A percentile compares a stretch with the other conserved stretches of the same genome.
These are phyloP conservation scores for Polydesmus complanatus DNA, from an alignment of 2,888 invertebrate species.

Conservation along the genomic window DNA sequence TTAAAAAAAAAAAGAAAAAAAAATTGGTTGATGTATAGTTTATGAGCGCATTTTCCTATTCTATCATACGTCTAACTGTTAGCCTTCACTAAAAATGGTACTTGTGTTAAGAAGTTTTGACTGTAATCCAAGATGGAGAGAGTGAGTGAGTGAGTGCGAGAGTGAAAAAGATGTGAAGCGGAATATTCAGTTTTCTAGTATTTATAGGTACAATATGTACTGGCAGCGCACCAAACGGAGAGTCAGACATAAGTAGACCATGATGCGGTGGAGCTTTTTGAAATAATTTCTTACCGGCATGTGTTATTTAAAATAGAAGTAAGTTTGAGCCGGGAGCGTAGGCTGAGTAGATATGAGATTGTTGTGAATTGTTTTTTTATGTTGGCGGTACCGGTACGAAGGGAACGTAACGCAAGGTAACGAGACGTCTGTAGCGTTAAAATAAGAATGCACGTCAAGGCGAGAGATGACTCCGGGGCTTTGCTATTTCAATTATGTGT, in stretches of 20 bases:
- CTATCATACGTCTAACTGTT: not conserved
- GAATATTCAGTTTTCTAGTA: not conserved
- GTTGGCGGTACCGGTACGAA: too few species aligned
- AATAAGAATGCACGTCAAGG: too few species aligned
- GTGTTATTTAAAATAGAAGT: not conserved
- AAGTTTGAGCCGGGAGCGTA: not conserved
- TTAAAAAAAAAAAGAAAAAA: too few species aligned
- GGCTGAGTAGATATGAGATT: too few species aligned
- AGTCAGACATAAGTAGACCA: not conserved
- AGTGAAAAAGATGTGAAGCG: too few species aligned
- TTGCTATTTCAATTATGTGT: too few species aligned
- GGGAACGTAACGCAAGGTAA: not conserved
- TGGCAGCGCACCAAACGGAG: not conserved
- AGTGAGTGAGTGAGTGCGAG: too few species aligned
- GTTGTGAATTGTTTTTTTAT: too few species aligned
- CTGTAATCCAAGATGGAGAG: not conserved
- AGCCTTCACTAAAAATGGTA: not conserved
- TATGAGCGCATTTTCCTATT: not conserved
- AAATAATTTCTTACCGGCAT: not conserved
- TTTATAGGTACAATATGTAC: not conserved
- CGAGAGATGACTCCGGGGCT: too few species aligned
- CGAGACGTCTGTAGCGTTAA: not conserved
- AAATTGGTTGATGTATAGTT: not conserved
- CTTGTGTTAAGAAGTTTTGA: not conserved
- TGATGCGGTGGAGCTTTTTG: not conserved